Evolutionary conservation across 2,797 vertebrate species (phyloP).

Genomic region (Cuniculus paca): DNA sequence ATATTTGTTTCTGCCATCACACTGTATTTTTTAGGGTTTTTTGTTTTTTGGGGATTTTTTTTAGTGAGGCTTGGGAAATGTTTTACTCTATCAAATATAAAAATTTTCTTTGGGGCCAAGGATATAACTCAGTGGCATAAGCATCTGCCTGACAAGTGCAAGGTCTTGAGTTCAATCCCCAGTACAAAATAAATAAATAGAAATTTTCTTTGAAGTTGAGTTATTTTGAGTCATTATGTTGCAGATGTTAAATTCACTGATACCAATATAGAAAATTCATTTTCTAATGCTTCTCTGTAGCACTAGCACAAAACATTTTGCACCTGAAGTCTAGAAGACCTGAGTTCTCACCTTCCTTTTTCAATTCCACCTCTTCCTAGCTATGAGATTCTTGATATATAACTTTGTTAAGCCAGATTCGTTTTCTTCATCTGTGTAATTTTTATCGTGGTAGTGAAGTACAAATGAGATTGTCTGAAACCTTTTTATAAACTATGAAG

Average conservation of each 20-base stretch:
- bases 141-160: too few species aligned
- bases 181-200: too few species aligned
- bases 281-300: not conserved
- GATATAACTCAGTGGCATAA: too few species aligned
- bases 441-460: not conserved
- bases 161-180: too few species aligned
- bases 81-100: not conserved
- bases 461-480: not conserved
- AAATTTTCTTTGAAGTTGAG: not conserved
- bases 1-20: too few species aligned
- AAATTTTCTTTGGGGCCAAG: not conserved
- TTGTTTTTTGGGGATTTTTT: not conserved
- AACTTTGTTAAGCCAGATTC: not conserved
- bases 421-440: constrained; percentile 30
- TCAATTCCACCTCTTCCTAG: not conserved
- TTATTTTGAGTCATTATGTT: constrained; percentile 1
- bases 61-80: constrained; percentile 16
- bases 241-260: not conserved
- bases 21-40: not conserved
- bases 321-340: not conserved
- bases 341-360: not conserved
- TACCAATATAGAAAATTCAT: constrained; percentile 26
- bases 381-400: not conserved
- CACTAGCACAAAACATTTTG: constrained; percentile 6
- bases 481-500: not conserved